These are phyloP conservation scores for Drosophila ercepeae DNA, from an alignment of 1,140 invertebrate genomes.

Conservation along the genomic window DNA sequence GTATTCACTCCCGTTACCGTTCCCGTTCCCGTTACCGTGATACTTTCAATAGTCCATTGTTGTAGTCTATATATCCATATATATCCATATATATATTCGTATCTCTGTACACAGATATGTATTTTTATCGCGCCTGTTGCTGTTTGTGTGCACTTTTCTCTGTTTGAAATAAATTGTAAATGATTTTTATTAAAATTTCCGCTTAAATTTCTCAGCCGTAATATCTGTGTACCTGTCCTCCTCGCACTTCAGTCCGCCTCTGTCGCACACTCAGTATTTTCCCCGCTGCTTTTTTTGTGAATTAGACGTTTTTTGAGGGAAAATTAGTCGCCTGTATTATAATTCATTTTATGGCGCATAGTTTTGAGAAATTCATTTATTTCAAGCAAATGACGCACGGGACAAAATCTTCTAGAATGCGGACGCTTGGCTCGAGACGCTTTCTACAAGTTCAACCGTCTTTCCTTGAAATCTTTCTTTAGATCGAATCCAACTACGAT, in stretches of 20 bases:
- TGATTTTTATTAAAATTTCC: slow-evolving; percentile 82
- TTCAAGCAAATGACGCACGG: slow-evolving; percentile 22
- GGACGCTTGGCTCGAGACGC: not conserved
- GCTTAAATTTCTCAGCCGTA: slow-evolving; percentile 65
- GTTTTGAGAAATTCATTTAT: slow-evolving; percentile 10
- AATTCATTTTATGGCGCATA: slow-evolving; percentile 37
- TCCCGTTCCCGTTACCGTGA: not conserved
- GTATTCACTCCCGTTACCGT: slow-evolving; percentile 9
- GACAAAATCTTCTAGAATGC: slow-evolving; percentile 6
- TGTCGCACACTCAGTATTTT: slow-evolving; percentile 2
- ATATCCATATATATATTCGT: slow-evolving; percentile 1
- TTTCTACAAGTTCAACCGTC: not conserved
- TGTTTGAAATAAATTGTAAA: slow-evolving; percentile 81
- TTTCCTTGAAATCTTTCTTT: not conserved
- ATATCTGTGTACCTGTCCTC: slow-evolving; percentile 28
- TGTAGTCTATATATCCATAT: slow-evolving; percentile 1
- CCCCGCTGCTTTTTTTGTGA: slow-evolving; percentile 2
- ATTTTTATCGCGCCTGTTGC: slow-evolving; percentile 39
- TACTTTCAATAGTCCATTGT: slow-evolving; percentile 58
- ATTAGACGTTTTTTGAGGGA: slow-evolving; percentile 40
- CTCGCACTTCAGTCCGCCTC: slow-evolving; percentile 9
- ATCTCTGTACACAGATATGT: slow-evolving; percentile 18
- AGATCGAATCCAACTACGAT: not conserved
- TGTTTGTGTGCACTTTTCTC: slow-evolving; percentile 45
- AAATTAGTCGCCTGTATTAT: slow-evolving; percentile 19